Conservation (phyloP, 2,888 invertebrate species). For the Nyleta sp. region DNA sequence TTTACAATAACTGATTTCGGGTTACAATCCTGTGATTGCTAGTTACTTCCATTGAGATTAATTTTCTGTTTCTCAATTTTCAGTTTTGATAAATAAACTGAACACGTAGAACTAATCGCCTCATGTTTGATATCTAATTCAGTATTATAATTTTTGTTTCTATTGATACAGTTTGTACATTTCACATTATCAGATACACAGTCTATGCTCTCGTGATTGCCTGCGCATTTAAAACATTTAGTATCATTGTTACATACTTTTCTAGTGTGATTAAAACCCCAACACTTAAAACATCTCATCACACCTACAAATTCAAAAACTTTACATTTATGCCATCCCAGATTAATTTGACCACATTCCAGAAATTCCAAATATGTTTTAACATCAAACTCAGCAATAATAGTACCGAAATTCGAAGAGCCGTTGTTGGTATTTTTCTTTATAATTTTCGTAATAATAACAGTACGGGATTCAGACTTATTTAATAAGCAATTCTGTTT, state of each 20-base stretch:
- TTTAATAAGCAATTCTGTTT: slow-evolving; percentile 15
- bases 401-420: neutral
- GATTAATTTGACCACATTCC: neutral
- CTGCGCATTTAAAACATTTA: slow-evolving; percentile 6
- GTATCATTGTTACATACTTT: neutral
- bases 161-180: slow-evolving; percentile 1
- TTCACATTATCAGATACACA: neutral
- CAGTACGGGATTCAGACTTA: neutral
- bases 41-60: neutral
- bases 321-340: slow-evolving; percentile 9
- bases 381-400: neutral
- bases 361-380: slow-evolving; percentile 7
- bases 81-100: neutral
- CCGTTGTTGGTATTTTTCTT: neutral
- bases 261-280: slow-evolving; percentile 12
- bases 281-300: slow-evolving; percentile 10
- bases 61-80: slow-evolving; percentile 1
- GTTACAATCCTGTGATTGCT: neutral
- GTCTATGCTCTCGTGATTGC: neutral
- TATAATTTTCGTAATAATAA: neutral
- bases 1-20: neutral
- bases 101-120: neutral
- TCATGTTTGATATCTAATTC: neutral
- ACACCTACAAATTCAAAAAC: slow-evolving; percentile 3
- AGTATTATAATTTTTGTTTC: neutral